phyloP scores from a whole-genome alignment of 2,888 invertebrate species.

The Hirtodrosophila confusa region DNA sequence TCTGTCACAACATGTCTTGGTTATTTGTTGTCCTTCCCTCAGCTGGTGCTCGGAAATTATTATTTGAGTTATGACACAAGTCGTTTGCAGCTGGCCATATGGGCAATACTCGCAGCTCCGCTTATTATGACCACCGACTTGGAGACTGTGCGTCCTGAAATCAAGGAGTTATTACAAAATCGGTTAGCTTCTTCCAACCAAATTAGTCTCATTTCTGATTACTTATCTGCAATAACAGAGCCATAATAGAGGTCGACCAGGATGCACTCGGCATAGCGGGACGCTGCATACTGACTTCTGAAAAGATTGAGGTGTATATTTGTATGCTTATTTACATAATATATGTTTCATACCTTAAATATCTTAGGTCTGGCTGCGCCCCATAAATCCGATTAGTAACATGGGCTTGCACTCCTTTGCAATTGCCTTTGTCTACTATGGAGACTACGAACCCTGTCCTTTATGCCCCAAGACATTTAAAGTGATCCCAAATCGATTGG shows the following conservation, averaged over 20 bases:
- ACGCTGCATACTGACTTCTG: conserved; percentile 82
- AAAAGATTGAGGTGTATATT: conserved; percentile 71
- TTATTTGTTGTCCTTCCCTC: not conserved
- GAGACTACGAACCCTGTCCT: conserved; percentile 37
- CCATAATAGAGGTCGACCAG: conserved; percentile 87
- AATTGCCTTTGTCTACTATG: conserved; percentile 82
- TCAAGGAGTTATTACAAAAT: conserved; percentile 87
- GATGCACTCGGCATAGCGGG: conserved; percentile 88
- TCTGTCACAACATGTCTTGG: not conserved
- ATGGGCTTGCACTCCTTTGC: conserved; percentile 84
- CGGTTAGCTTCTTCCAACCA: conserved; percentile 74
- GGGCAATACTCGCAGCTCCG: conserved; percentile 90
- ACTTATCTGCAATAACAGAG: not conserved
- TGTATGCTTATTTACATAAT: not conserved
- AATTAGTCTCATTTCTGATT: not conserved
- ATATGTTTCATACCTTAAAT: not conserved
- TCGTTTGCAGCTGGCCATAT: conserved; percentile 89
- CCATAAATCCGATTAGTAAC: conserved; percentile 80
- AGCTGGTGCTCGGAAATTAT: conserved; percentile 86
- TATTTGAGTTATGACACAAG: conserved; percentile 88
- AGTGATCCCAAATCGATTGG: conserved; percentile 76
- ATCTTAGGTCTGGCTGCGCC: conserved; percentile 83
- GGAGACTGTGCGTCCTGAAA: conserved; percentile 85
- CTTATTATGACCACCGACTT: conserved; percentile 90
- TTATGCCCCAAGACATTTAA: conserved; percentile 81